Conservation (phyloP, 64 coral and sea anemone genomes). For the Pocillopora verrucosa region DNA sequence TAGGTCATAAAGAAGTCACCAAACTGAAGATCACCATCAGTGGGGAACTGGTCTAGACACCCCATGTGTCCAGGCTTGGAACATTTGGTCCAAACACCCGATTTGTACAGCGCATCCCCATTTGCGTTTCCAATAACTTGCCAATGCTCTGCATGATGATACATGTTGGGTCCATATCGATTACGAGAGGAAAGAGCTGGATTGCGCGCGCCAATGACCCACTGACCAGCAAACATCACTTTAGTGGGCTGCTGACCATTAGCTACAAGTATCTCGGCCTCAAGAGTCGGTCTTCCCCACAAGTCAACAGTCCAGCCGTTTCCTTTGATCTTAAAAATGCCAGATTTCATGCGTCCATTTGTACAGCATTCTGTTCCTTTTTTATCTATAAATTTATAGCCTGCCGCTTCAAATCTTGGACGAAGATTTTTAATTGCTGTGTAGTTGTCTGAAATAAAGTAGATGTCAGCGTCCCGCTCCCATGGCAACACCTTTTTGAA, state of each 20-base stretch:
- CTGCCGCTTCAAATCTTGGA: conserved; percentile 58
- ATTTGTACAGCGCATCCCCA: conserved; percentile 69
- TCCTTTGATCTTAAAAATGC: conserved; percentile 58
- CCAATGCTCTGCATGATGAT: conserved; percentile 86
- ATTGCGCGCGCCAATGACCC: conserved; percentile 90
- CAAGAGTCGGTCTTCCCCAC: conserved; percentile 87
- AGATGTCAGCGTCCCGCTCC: conserved; percentile 95
- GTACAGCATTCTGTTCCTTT: conserved; percentile 74
- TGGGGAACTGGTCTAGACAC: conserved; percentile 75
- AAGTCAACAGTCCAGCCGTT: conserved; percentile 79
- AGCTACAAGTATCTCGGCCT: conserved; percentile 76
- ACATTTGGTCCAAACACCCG: conserved; percentile 56
- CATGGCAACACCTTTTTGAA: conserved; percentile 92
- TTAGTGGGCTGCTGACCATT: conserved; percentile 90
- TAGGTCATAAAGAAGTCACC: conserved; percentile 1
- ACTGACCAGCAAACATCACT: conserved; percentile 79
- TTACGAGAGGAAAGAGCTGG: conserved; percentile 91
- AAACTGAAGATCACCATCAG: conserved; percentile 85
- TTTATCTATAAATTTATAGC: conserved; percentile 55
- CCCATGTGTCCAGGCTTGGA: conserved; percentile 75
- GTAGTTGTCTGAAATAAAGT: conserved; percentile 88
- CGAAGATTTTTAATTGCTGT: conserved; percentile 80
- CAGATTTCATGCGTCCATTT: conserved; percentile 71
- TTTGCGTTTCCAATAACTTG: conserved; percentile 55
- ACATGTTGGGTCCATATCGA: conserved; percentile 80